Base-by-base conservation (phyloP, 2,888 invertebrate species). In the Cryptosula pallasiana region DNA sequence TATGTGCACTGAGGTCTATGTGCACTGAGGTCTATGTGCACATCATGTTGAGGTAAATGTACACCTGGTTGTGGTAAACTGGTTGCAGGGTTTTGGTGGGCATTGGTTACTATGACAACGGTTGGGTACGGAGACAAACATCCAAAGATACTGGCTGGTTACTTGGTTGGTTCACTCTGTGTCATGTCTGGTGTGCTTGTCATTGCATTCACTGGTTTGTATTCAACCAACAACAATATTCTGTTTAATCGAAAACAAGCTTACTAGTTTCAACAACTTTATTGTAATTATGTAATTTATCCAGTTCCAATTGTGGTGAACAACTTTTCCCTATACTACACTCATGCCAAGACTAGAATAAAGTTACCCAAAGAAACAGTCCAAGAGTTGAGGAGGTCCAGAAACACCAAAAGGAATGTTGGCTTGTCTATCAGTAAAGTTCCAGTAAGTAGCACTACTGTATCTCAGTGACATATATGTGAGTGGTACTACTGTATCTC, bases 101-200 rank as follows among this genome's bases (percentile, higher is more conserved):
- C 83, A 1, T 73, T 84, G 35, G 84, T 84, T 1, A 83, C 84
- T 71, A 84, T 84, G 84, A 84, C 84, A 58, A 84, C 84, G 0
- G 84, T 84, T 0, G 83, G 83, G 1, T 83, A 83, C 73, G 83
- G 83, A 2, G 83, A 83, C 74, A 81, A 81, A 75, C 81, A 80
- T 29, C 83, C 83, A 0, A 76, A 77, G 57, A 77, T 79, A 1
- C 80, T 80, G 71, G 78, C 76, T 0, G 83, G 83, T n/a, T 83
- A 82, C 73, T 72, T 82, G 32, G 78, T 83, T 13, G 83, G 83
- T 13, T 81, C 81, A 71, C 57, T 80, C 35, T 83, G 82, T 77
- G 83, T 82, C 57, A 75, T 83, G n/a, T 81, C 82, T 72, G 83
- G 83, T 1, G 82, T 83, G n/a, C 77, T 83, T 1, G 82, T 81